These are phyloP conservation scores for Varanus salvator DNA, from an alignment of 2,113 vertebrate species.

Conservation along the genomic window DNA sequence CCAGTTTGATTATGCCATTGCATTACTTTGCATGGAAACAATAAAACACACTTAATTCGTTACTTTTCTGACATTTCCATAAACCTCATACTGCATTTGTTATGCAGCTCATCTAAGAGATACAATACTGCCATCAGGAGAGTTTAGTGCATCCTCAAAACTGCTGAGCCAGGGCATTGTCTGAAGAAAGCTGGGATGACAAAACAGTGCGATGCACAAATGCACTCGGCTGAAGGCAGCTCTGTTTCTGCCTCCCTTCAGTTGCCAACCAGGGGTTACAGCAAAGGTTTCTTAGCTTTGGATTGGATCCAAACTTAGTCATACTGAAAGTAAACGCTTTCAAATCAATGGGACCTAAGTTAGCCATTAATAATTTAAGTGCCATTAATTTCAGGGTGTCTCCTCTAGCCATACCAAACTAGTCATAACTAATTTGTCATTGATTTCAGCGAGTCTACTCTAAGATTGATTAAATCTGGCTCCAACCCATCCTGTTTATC, in stretches of 20 bases:
- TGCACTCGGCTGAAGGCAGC: not conserved
- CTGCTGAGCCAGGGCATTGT: not conserved
- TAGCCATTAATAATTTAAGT: too few species aligned
- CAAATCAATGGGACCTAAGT: too few species aligned
- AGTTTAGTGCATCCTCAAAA: not conserved
- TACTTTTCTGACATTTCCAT: not conserved
- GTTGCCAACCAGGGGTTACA: not conserved
- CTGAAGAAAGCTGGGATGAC: not conserved
- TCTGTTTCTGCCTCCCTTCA: not conserved
- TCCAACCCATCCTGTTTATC: too few species aligned
- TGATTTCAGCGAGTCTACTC: too few species aligned
- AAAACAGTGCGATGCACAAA: not conserved
- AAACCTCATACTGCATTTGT: not conserved
- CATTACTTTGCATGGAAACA: conserved; percentile 27
- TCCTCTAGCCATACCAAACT: too few species aligned
- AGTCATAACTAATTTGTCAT: too few species aligned
- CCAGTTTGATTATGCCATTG: conserved; percentile 29
- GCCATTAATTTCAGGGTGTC: too few species aligned
- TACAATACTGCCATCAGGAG: not conserved
- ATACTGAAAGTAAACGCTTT: too few species aligned
- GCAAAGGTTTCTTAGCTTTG: not conserved
- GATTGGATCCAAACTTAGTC: too few species aligned
- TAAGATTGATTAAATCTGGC: too few species aligned
- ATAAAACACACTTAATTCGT: conserved; percentile 1
- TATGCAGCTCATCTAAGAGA: not conserved